A percentile compares a stretch with the other conserved stretches of the same genome.
phyloP scores from a whole-genome alignment of 92 coral and sea anemone species.

The Bergia puertoricense region DNA sequence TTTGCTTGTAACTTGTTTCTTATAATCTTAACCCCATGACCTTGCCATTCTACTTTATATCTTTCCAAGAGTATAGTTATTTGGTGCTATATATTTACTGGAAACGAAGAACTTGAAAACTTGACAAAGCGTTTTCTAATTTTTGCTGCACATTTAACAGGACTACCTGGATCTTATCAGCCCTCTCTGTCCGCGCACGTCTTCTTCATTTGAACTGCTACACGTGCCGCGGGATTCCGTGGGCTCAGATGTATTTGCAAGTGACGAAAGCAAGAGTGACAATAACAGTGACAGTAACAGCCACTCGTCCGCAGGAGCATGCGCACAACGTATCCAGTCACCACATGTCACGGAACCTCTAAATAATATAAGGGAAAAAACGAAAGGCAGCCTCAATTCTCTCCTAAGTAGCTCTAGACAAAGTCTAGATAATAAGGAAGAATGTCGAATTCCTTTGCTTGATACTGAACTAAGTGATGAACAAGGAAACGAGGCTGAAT shows the following conservation, averaged over 20 bases:
- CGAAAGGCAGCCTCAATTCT: constrained; percentile 22
- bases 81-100: too few species aligned
- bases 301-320: constrained; percentile 44
- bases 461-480: constrained; percentile 21
- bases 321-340: background rate
- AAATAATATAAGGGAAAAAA: background rate
- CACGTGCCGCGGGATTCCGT: constrained; percentile 41
- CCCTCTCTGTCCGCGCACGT: constrained; percentile 84
- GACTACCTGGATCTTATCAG: constrained; percentile 92
- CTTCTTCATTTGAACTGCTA: constrained; percentile 68
- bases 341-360: background rate
- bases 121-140: too few species aligned
- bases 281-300: constrained; percentile 59
- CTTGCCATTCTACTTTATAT: too few species aligned
- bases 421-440: constrained; percentile 11
- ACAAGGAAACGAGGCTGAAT: background rate
- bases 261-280: constrained; percentile 70
- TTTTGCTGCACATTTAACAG: constrained; percentile 42
- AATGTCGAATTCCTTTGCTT: constrained; percentile 19
- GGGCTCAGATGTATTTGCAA: constrained; percentile 65
- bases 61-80: too few species aligned
- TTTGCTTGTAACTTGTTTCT: too few species aligned
- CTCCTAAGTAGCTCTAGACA: constrained; percentile 27
- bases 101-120: background rate
- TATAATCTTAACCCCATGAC: too few species aligned